Percentiles rank a stretch among this genome's conserved stretches.
Evolutionary conservation across 2,888 invertebrate genomes (phyloP).

Genomic region (Leptinotarsa juncta): DNA sequence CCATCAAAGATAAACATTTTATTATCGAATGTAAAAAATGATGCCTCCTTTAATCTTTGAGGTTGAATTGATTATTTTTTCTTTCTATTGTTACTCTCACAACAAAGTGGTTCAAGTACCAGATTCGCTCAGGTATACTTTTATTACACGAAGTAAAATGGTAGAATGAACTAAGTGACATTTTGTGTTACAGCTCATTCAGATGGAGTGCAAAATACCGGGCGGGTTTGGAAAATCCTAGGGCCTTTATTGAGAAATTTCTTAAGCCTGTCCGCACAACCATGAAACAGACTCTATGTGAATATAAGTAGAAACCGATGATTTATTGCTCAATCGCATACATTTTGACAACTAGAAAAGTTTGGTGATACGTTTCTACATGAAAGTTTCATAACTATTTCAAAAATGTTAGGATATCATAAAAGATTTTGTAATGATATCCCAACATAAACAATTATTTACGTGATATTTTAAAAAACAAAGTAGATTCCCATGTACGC

Average conservation of each 20-base stretch:
- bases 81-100: slow-evolving; percentile 9
- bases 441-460: no score
- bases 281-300: no score
- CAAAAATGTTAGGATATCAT: no score
- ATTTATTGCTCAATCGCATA: no score
- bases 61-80: background rate
- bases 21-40: slow-evolving; percentile 17
- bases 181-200: slow-evolving; percentile 15
- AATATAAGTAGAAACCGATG: no score
- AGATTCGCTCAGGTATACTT: slow-evolving; percentile 19
- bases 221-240: background rate
- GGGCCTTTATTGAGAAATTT: background rate
- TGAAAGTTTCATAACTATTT: no score
- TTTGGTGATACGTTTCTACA: no score
- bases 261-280: background rate
- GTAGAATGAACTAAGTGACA: slow-evolving; percentile 21
- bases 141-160: slow-evolving; percentile 17
- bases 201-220: background rate
- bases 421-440: no score
- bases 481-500: no score
- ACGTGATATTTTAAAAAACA: no score
- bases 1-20: slow-evolving; percentile 12
- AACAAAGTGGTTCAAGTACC: slow-evolving; percentile 20
- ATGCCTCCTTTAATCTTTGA: slow-evolving; percentile 16
- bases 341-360: no score